Percentiles rank a stretch among this genome's conserved stretches.
These are phyloP conservation scores for Ursus arctos DNA, from an alignment of 2,113 vertebrate genomes.

Conservation along the genomic window DNA sequence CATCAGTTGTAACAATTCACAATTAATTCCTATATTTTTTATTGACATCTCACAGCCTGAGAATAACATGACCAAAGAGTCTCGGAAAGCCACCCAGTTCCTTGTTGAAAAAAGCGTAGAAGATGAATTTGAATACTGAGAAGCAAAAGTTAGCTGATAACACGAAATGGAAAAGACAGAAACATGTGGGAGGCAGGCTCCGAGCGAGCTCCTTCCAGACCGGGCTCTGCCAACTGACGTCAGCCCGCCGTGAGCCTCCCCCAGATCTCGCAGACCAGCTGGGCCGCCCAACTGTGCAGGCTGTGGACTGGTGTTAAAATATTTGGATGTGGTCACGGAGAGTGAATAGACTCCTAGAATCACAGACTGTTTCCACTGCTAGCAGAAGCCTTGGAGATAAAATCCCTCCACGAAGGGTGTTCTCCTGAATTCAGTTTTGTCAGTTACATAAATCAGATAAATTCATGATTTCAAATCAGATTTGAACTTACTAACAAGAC, in stretches of 20 bases:
- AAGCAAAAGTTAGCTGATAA: background rate
- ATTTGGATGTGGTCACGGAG: background rate
- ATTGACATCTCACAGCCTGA: background rate
- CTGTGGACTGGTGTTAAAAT: background rate
- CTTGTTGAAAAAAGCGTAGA: background rate
- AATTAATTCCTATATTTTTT: background rate
- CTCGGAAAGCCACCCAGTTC: background rate
- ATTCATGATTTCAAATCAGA: background rate
- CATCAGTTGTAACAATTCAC: background rate
- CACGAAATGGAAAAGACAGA: background rate
- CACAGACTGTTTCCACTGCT: background rate
- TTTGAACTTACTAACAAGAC: background rate
- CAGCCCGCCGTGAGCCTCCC: conserved; percentile 53
- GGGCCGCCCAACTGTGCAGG: conserved; percentile 71
- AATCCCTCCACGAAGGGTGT: background rate
- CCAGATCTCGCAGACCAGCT: conserved; percentile 68
- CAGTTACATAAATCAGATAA: background rate
- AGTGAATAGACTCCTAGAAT: background rate
- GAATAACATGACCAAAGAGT: background rate
- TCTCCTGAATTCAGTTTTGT: background rate
- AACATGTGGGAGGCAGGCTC: conserved; percentile 54
- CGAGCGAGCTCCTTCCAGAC: background rate
- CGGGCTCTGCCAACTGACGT: conserved; percentile 73
- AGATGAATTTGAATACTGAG: background rate
- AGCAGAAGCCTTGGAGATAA: background rate